Conservation (phyloP, 2,113 vertebrate species). For the Oncorhynchus clarkii region DNA sequence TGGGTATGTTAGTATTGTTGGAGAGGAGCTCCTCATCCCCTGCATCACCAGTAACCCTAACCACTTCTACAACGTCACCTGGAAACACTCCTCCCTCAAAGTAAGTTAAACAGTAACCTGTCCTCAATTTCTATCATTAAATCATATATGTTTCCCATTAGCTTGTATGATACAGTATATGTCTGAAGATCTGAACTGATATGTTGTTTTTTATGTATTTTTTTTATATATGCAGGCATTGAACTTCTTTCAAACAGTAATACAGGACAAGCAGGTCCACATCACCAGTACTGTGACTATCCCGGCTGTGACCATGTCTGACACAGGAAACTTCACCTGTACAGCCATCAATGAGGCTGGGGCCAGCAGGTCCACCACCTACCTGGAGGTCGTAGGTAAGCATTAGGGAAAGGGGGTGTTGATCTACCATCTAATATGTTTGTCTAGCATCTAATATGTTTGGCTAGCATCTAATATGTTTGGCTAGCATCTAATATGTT, state of each 20-base stretch:
- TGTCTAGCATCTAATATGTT: too few species aligned
- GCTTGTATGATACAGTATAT: too few species aligned
- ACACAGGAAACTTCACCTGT: constrained; percentile 80
- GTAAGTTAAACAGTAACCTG: constrained; percentile 44
- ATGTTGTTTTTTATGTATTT: too few species aligned
- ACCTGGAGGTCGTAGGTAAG: constrained; percentile 82
- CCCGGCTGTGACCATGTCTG: constrained; percentile 46
- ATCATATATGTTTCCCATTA: too few species aligned
- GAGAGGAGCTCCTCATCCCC: constrained; percentile 76
- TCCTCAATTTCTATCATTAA: too few species aligned
- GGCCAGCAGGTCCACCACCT: constrained; percentile 38
- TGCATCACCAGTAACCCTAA: constrained; percentile 66
- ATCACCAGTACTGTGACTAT: constrained; percentile 59
- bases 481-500: too few species aligned
- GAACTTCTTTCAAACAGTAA: too few species aligned
- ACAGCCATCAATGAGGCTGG: constrained; percentile 61
- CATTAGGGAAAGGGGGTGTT: background rate
- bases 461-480: too few species aligned
- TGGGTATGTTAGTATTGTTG: constrained; percentile 71
- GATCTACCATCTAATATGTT: too few species aligned
- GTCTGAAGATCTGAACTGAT: too few species aligned
- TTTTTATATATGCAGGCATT: too few species aligned
- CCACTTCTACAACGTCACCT: constrained; percentile 51
- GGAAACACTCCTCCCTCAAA: constrained; percentile 56
- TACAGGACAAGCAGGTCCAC: too few species aligned